Evolutionary conservation across 1,140 invertebrate genomes (phyloP).

Genomic region (Lepidurus arcticus): DNA sequence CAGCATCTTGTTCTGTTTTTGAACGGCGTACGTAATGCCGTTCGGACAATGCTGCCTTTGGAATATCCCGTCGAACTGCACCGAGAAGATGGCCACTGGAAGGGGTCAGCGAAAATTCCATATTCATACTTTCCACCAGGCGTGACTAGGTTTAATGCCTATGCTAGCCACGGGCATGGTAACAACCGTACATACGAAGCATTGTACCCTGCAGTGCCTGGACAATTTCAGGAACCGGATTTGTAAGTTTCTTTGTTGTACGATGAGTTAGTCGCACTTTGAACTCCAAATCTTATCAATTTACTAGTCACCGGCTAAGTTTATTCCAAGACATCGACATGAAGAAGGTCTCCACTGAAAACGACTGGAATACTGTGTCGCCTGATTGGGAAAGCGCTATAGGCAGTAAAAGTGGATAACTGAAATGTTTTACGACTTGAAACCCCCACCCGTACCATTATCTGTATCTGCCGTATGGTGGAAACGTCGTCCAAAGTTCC

Average conservation of each 20-base stretch:
- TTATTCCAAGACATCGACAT: neutral
- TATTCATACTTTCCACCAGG: slow-evolving; percentile 45
- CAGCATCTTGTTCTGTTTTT: slow-evolving; percentile 49
- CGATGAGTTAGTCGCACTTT: neutral
- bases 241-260: slow-evolving; percentile 43
- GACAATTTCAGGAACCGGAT: slow-evolving; percentile 47
- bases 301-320: neutral
- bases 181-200: slow-evolving; percentile 48
- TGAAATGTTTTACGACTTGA: too few relatives aligned
- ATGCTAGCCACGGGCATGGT: slow-evolving; percentile 52
- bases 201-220: slow-evolving; percentile 47
- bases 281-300: neutral
- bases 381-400: neutral
- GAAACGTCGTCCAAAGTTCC: too few relatives aligned
- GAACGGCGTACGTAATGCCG: slow-evolving; percentile 43
- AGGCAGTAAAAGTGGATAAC: neutral
- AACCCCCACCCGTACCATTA: too few relatives aligned
- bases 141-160: slow-evolving; percentile 53
- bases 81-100: slow-evolving; percentile 41
- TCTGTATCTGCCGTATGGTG: too few relatives aligned
- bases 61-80: slow-evolving; percentile 38
- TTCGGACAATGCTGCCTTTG: slow-evolving; percentile 43
- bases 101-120: slow-evolving; percentile 46
- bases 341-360: neutral
- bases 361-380: neutral